These are phyloP conservation scores for Protobothrops flavoviridis DNA, from an alignment of 2,113 vertebrate species.

Conservation along the genomic window DNA sequence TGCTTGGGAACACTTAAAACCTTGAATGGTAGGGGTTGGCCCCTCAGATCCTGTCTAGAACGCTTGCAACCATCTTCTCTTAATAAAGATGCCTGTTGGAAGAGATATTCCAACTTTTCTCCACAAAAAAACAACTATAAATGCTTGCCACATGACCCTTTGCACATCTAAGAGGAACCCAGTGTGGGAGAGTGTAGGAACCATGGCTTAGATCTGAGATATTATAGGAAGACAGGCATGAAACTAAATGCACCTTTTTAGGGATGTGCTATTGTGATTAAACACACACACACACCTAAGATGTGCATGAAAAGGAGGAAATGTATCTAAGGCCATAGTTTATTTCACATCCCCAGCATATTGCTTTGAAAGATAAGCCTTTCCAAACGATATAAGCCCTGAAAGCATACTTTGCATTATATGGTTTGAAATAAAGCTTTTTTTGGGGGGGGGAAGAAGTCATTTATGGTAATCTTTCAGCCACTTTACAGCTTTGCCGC, in stretches of 20 bases:
- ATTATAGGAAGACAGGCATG: background rate
- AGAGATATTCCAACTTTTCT: no score
- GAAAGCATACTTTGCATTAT: background rate
- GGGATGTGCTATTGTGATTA: background rate
- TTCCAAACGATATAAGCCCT: background rate
- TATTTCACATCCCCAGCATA: background rate
- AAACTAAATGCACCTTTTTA: background rate
- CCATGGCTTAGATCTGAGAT: background rate
- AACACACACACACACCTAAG: background rate
- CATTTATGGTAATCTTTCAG: slow-evolving; percentile 36
- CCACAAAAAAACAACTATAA: no score
- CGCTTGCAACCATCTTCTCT: no score
- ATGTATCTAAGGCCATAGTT: no score
- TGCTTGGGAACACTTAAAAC: no score
- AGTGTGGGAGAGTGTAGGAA: background rate
- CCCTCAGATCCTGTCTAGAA: no score
- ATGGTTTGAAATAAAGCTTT: slow-evolving; percentile 33
- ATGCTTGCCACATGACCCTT: no score
- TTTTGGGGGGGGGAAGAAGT: background rate
- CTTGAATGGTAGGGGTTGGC: no score
- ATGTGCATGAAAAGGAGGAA: background rate
- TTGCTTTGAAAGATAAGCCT: background rate
- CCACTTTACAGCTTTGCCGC: slow-evolving; percentile 41
- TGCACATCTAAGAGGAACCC: background rate
- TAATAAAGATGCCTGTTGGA: no score